phyloP scores from a whole-genome alignment of 2,113 vertebrate species.

The Psammodynastes pulverulentus region DNA sequence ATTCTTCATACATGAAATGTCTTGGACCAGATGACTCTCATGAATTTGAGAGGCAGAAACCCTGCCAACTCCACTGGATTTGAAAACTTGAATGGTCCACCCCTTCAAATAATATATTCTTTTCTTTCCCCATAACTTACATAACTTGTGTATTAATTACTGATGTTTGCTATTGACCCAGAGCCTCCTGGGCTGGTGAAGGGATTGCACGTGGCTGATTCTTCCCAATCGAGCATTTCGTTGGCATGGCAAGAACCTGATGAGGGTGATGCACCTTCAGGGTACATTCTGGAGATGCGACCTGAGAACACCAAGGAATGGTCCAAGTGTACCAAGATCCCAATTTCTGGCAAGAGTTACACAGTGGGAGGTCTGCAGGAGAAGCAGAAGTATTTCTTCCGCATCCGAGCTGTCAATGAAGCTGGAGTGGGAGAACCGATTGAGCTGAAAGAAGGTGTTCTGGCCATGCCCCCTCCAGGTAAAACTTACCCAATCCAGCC shows the following conservation, averaged over 20 bases:
- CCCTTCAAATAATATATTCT: neutral
- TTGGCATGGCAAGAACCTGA: conserved; percentile 64
- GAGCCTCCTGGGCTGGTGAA: conserved; percentile 68
- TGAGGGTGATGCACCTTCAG: conserved; percentile 54
- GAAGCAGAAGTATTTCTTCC: conserved; percentile 66
- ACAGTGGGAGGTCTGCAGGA: conserved; percentile 65
- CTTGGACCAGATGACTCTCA: neutral
- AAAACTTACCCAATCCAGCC: neutral
- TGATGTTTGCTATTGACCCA: conserved; percentile 29
- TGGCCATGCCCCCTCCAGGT: conserved; percentile 68
- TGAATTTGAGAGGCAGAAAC: neutral
- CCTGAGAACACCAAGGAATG: conserved; percentile 63
- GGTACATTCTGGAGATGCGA: conserved; percentile 65
- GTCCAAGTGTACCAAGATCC: conserved; percentile 66
- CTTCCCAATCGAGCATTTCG: conserved; percentile 67
- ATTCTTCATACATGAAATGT: neutral
- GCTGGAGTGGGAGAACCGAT: conserved; percentile 57
- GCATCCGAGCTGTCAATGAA: conserved; percentile 65
- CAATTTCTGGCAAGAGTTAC: conserved; percentile 60
- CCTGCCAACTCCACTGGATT: no score
- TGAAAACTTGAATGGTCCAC: neutral
- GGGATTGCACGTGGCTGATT: conserved; percentile 60
- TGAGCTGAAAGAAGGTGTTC: conserved; percentile 56
- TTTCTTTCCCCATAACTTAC: neutral
- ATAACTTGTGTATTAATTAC: neutral